phyloP scores from a whole-genome alignment of 1,140 invertebrate genomes.

The Harlomillsia oculata region DNA sequence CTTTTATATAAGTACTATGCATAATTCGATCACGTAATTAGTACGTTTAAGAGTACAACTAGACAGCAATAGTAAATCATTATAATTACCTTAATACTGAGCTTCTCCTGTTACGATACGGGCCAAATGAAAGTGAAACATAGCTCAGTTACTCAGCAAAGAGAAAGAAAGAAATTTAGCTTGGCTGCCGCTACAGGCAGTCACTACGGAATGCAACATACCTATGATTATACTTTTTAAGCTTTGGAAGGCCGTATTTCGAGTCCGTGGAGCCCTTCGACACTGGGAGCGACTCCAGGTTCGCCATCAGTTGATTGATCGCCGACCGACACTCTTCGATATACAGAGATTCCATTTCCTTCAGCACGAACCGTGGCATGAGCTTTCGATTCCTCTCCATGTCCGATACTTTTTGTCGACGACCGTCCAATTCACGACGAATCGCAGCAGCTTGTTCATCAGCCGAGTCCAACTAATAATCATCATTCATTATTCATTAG shows the following conservation, averaged over 20 bases:
- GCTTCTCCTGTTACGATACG: constrained; percentile 35
- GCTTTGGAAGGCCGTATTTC: constrained; percentile 89
- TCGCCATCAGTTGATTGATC: constrained; percentile 96
- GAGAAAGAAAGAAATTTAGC: constrained; percentile 2
- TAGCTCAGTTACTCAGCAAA: constrained; percentile 14
- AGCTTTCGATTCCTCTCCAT: constrained; percentile 96
- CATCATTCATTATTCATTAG: too few relatives aligned
- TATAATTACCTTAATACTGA: constrained; percentile 37
- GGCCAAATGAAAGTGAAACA: constrained; percentile 25
- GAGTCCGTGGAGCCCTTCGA: constrained; percentile 94
- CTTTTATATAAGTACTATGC: not conserved
- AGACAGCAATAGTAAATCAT: not conserved
- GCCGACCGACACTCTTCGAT: constrained; percentile 95
- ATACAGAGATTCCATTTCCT: constrained; percentile 99
- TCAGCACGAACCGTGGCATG: constrained; percentile 97
- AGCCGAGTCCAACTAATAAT: constrained; percentile 83
- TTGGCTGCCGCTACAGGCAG: not conserved
- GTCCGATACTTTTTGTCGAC: constrained; percentile 90
- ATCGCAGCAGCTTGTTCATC: constrained; percentile 99
- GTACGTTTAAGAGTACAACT: too few relatives aligned
- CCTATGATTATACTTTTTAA: constrained; percentile 95
- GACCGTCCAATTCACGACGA: constrained; percentile 90
- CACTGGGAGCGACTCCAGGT: constrained; percentile 96
- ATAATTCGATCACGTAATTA: too few relatives aligned
- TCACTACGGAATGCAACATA: constrained; percentile 42